Base-by-base conservation (phyloP, 2,888 invertebrate genomes). In the Diabrotica balteata region DNA sequence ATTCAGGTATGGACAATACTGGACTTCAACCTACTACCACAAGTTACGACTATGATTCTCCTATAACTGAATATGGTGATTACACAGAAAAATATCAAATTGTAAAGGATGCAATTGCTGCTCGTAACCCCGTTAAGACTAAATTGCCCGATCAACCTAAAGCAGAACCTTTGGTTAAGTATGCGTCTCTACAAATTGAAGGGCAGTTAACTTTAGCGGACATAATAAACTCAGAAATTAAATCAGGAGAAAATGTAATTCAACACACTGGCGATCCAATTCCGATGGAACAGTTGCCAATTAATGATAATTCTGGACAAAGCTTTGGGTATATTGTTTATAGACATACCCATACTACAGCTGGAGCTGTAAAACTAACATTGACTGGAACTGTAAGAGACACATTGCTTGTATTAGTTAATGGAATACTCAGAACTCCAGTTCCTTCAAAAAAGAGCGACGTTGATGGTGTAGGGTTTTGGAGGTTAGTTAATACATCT, bases 31-130 rank as follows among this genome's bases (percentile, higher is more conserved):
- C 84, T 5, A 81, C 81, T 69, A 80, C 82, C 43, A 83, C 81
- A 7, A 83, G 82, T 62, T 83, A 71, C n/a, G 97, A 97, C 82
- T 97, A 96, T 79, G 95, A 97, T 82, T 93, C 96, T 1, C 97
- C 96, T 0, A 84, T 97, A 73, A 88, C 87, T 9, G 97, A 97
- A 84, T 92, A 94, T 60, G 96, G 97, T 1, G 96, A 96, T 85
- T 91, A 92, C 0, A 95, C 95, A 0, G 85, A 87, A 0, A 97
- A 97, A 84, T 84, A 88, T 82, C 87, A 86, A 68, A 87, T 87
- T 3, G 87, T 95, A 61, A 88, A 90, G 73, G 84, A 89, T 7
- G 84, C 89, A 11, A 65, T 82, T 8, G 68, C 68, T 9, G 74
- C 78, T 64, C 81, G 83, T 69, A 80, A 64, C 42, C 32, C 59